Evolutionary conservation across 92 coral and sea anemone species (phyloP), one percentile per base, ranked within the genome.

Genomic region (Zoanthus gigantus): DNA sequence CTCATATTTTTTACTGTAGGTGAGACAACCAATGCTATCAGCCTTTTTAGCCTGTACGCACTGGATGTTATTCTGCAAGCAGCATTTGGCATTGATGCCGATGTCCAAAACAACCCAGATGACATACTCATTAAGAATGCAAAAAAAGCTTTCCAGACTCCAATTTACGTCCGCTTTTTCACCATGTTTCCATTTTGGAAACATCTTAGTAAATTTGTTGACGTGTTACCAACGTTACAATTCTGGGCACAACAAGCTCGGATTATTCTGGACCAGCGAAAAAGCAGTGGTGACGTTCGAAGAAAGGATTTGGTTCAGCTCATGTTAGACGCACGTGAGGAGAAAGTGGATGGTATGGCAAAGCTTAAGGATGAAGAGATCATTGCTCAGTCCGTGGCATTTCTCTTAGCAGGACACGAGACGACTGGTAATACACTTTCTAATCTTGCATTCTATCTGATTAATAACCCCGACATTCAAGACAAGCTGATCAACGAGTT

Each of bases 11-110:
- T 68, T 42, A 0, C 54, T 66, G 5, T 34, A 92, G 95, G 95
- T 67, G 95, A 83, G 84, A 83, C 78, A n/a, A 93, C 68, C n/a
- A 83, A 93, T 58, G 90, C 76, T 76, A 58, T 50, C 47, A 72
- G 48, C 15, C 48, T 91, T 32, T 93, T 93, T 65, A 88, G 92
- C 48, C 87, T 88, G 72, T 90, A 78, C 76, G 90, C 96, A 1
- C 78, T 94, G 83, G 96, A 94, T 46, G 94, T 94, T 52, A 92
- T 92, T 16, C 88, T 92, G 93, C 84, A 65, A 30, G 87, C 96
- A 5, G 96, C 84, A 5, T 94, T 94, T 45, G 96, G 96, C 16
- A 56, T 86, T 29, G 93, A 94, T 3, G 54, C 79, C 17, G 82
- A 94, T 76, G 34, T 90, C 15, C 94, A 89, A 30, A 84, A 71